Base-by-base conservation (phyloP, 1,140 invertebrate genomes). In the Cardiocondyla obscurior region DNA sequence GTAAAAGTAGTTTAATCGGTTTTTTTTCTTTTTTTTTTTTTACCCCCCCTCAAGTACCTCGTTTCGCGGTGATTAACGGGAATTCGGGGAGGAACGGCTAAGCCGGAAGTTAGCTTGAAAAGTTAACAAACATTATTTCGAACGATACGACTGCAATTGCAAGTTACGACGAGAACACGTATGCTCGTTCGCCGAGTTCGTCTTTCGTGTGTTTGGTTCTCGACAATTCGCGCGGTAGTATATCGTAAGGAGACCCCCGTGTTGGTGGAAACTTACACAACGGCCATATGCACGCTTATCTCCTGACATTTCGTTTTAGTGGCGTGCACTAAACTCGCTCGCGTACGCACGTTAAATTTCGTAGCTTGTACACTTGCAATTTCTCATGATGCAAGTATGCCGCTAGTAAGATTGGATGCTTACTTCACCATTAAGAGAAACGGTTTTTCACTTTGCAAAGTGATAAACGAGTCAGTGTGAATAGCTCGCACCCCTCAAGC, bases 291-390 rank as follows among this genome's bases (percentile, higher is more conserved):
- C 33, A 36, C 74, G 46, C 25, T 69, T 79, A 69, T 79, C 74
- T 55, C 33, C 74, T 79, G 55, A 79, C 33, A 46, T 79, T 67
- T 25, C 62, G 62, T 69, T 79, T 79, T 79, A 79, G 46, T 53
- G 62, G 12, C 49, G 74, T 10, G 46, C 33, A 42, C 60, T 67
- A 69, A 53, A 42, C 44, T 69, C 39, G 55, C 55, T 42, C 74
- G 39, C 46, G 33, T n/a, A 69, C 74, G 62, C 74, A 79, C 33
- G 33, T 67, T 79, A 62, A 67, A 79, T 69, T n/a, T 69, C 46
- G 7, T 51, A 65, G 60, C n/a, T 67, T 39, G 62, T 39, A 33
- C 28, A 55, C 33, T 65, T 25, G 74, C 74, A 57, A 77, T 67
- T 49, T 79, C 46, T 69, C 74, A 53, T 25, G 33, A 69, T 53